Base-by-base conservation (phyloP, 2,113 vertebrate species). In the Cariama cristata region DNA sequence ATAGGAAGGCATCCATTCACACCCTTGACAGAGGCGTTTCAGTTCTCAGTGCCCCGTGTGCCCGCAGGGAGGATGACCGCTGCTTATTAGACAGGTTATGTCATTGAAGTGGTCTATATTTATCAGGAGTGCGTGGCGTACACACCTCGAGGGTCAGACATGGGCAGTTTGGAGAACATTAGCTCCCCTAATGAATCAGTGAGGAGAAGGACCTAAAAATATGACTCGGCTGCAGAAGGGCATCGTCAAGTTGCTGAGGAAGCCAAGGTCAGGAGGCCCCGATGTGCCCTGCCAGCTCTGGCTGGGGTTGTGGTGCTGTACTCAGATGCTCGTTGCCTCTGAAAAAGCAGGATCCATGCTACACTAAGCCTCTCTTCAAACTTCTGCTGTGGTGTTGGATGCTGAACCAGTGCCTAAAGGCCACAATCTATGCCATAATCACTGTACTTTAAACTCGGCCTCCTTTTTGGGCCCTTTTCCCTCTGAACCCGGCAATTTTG, bases 41-140 rank as follows among this genome's bases (percentile, higher is more conserved):
- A 9, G 63, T 55, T 69, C 52, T 47, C 2, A 0, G 35, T 80
- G 16, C 59, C 35, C 75, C 0, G 2, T 3, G 10, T 55, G 62
- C 64, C 68, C 1, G 3, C 53, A 26, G 59, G 67, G 67, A 92
- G 83, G 66, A 92, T 7, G 53, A 69, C 35, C 21, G 4, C 75
- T 79, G 90, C 77, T 91, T 90, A 40, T 91, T 75, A 88, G 80
- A 27, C 59, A 82, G 50, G 45, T 96, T 90, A 79, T 62, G 72
- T 86, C 95, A 97, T 90, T 93, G 94, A 88, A 93, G 93, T 52
- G 63, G 59, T 93, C 94, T 96, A 86, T 96, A 96, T 97, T 93
- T 97, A 89, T 96, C 94, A 92, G 90, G 79, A 92, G 83, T 76
- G 92, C 7, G 0, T 35, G 50, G 88, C 0, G 6, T 72, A 27